Evolutionary conservation across 2,113 vertebrate species (phyloP).

Genomic region (Acrocephalus kingi): DNA sequence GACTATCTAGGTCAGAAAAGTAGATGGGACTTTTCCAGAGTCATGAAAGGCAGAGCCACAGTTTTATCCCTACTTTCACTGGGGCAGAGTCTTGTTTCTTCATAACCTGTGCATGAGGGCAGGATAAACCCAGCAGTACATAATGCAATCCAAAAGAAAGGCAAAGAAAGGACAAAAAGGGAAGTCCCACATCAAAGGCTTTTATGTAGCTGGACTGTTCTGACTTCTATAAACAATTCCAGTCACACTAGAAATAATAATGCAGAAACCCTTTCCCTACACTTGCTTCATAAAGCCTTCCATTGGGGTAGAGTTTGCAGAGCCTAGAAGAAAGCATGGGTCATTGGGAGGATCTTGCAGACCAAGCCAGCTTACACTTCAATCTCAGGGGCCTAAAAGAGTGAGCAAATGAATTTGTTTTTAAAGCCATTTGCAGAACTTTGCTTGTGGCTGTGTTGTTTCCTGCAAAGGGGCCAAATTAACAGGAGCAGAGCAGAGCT

Average conservation of each 20-base stretch:
- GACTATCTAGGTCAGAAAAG: not conserved
- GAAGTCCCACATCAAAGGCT: not conserved
- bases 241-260: not conserved
- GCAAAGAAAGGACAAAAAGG: not conserved
- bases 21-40: not conserved
- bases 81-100: not conserved
- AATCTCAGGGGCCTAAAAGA: too few species aligned
- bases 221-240: not conserved
- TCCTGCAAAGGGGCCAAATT: not conserved
- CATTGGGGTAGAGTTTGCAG: not conserved
- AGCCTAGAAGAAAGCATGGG: not conserved
- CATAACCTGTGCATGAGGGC: not conserved
- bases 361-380: not conserved
- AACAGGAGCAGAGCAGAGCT: not conserved
- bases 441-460: not conserved
- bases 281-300: not conserved
- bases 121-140: fast-evolving
- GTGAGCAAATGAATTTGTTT: not conserved
- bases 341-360: not conserved
- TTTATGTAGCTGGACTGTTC: not conserved
- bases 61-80: not conserved
- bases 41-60: not conserved
- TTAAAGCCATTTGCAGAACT: not conserved
- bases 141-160: not conserved
- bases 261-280: not conserved